Percentiles rank a stretch among this genome's conserved stretches.
These are phyloP conservation scores for Orthonevra nobilis DNA, from an alignment of 2,888 invertebrate species.

Conservation along the genomic window DNA sequence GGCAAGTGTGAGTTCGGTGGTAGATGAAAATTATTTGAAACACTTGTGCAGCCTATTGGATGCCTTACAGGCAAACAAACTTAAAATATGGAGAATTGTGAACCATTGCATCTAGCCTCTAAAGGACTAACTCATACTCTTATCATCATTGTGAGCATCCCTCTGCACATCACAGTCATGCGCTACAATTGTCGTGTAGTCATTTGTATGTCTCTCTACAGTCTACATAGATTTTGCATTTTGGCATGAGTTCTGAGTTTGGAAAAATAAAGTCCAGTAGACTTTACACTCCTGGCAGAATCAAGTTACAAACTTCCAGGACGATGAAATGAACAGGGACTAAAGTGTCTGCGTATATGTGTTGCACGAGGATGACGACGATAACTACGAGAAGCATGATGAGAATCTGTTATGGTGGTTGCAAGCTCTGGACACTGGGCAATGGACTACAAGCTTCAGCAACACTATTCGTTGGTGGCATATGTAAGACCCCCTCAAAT, in stretches of 20 bases:
- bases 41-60: slow-evolving; percentile 54
- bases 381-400: slow-evolving; percentile 49
- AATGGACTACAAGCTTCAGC: slow-evolving; percentile 38
- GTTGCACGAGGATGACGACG: slow-evolving; percentile 6
- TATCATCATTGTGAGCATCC: slow-evolving; percentile 1
- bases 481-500: slow-evolving; percentile 66
- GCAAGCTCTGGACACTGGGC: slow-evolving; percentile 25
- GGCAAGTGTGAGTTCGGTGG: neutral
- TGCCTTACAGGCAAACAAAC: slow-evolving; percentile 41
- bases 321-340: slow-evolving; percentile 47
- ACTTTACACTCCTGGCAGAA: slow-evolving; percentile 36
- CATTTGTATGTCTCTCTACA: slow-evolving; percentile 31
- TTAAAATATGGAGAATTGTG: slow-evolving; percentile 21
- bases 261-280: slow-evolving; percentile 46
- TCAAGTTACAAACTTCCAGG: slow-evolving; percentile 57
- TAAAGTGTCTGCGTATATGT: slow-evolving; percentile 3
- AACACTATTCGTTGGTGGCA: slow-evolving; percentile 53
- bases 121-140: no score
- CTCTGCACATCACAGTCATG: slow-evolving; percentile 40
- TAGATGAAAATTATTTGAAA: slow-evolving; percentile 52
- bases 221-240: slow-evolving; percentile 43
- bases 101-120: slow-evolving; percentile 11
- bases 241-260: slow-evolving; percentile 40
- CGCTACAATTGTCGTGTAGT: slow-evolving; percentile 38
- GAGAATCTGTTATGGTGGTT: slow-evolving; percentile 37